Percentiles rank a stretch among this genome's conserved stretches.
These are phyloP conservation scores for Catharus minimus DNA, from an alignment of 2,113 vertebrate species.

Conservation along the genomic window DNA sequence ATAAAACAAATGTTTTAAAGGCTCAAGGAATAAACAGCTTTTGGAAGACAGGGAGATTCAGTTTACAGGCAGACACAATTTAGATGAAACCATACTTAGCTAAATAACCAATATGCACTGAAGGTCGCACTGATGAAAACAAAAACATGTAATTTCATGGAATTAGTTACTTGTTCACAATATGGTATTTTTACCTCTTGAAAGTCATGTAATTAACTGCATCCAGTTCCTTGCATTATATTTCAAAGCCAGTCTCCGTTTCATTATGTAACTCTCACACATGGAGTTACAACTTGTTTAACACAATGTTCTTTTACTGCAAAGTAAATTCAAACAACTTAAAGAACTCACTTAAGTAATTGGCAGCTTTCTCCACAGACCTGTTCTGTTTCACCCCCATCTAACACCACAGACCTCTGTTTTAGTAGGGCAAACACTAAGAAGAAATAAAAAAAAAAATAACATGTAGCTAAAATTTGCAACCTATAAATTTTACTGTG, in stretches of 20 bases:
- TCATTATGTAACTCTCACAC: not conserved
- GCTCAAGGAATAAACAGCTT: not conserved
- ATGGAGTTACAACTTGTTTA: fast-evolving
- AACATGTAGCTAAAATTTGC: fast-evolving
- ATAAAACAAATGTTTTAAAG: not conserved
- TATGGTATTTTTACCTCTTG: not conserved
- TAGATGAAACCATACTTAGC: not conserved
- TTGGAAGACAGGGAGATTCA: not conserved
- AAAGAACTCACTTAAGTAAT: not conserved
- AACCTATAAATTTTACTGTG: not conserved
- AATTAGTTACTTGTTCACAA: not conserved
- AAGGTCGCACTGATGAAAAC: not conserved
- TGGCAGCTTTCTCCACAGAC: not conserved
- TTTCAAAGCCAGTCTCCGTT: not conserved
- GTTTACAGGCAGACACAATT: not conserved
- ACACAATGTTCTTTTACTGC: not conserved
- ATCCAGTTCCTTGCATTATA: not conserved
- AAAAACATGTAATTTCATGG: not conserved
- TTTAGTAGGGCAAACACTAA: not conserved
- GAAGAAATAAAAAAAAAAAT: no score
- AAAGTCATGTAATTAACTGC: not conserved
- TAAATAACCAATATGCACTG: not conserved
- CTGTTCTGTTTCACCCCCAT: no score
- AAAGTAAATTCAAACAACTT: not conserved
- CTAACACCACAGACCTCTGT: not conserved